Evolutionary conservation across 2,113 vertebrate genomes (phyloP).

Genomic region (Atherinomorus stipes): DNA sequence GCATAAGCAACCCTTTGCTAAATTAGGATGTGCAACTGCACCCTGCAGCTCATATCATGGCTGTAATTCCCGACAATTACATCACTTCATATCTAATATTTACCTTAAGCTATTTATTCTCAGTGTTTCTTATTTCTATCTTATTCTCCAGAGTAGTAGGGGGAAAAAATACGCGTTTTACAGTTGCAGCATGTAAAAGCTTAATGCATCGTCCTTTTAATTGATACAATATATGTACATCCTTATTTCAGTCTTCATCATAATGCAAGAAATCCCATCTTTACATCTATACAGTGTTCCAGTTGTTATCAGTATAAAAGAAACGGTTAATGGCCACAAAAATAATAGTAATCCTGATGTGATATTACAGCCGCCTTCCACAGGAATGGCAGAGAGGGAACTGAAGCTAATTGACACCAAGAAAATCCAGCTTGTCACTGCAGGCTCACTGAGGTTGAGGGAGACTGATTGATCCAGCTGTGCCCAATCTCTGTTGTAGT

Average conservation of each 20-base stretch:
- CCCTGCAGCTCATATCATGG: background rate
- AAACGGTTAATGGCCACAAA: constrained; percentile 82
- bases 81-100: constrained; percentile 13
- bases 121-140: background rate
- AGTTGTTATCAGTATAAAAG: constrained; percentile 84
- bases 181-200: constrained; percentile 69
- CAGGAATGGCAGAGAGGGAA: constrained; percentile 69
- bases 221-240: constrained; percentile 92
- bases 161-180: constrained; percentile 5
- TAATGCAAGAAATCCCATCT: constrained; percentile 89
- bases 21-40: constrained; percentile 53
- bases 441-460: constrained; percentile 67
- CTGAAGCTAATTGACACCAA: constrained; percentile 54
- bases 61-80: constrained; percentile 7
- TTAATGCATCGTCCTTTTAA: constrained; percentile 87
- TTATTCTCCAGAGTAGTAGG: background rate
- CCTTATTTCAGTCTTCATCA: constrained; percentile 85
- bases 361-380: constrained; percentile 73
- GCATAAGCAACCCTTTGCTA: constrained; percentile 45
- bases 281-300: constrained; percentile 91
- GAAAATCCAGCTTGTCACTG: constrained; percentile 70
- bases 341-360: constrained; percentile 63
- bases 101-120: background rate
- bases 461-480: constrained; percentile 37
- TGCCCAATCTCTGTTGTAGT: background rate